Evolutionary conservation across 2,113 vertebrate genomes (phyloP).

Genomic region (Neotoma lepida): DNA sequence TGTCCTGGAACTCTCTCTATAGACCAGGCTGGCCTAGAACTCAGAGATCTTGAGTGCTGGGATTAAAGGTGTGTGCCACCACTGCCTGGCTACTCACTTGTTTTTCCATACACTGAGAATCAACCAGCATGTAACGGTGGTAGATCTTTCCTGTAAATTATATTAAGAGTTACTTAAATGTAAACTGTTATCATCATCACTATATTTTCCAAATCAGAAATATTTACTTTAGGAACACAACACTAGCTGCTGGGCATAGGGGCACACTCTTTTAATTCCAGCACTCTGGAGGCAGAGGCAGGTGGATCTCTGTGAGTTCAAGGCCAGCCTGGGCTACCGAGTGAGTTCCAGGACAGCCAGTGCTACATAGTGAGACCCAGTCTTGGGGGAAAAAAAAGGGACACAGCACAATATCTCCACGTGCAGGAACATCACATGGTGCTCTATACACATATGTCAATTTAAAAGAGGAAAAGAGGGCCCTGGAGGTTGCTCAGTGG

Average conservation of each 20-base stretch:
- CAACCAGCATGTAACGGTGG: background rate
- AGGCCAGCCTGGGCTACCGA: background rate
- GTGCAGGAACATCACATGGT: background rate
- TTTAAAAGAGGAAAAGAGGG: background rate
- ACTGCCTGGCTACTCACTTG: background rate
- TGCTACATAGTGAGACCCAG: background rate
- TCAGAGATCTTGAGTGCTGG: background rate
- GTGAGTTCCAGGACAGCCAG: background rate
- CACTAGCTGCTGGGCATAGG: background rate
- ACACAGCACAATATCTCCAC: background rate
- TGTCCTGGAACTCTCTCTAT: background rate
- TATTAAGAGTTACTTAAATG: background rate
- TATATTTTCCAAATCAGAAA: slow-evolving; percentile 12
- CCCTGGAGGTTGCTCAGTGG: background rate
- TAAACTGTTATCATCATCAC: background rate
- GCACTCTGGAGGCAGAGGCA: background rate
- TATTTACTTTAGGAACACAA: background rate
- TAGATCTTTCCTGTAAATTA: background rate
- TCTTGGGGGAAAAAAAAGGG: too few species aligned
- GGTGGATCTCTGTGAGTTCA: background rate
- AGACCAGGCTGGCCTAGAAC: background rate
- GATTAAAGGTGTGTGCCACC: background rate
- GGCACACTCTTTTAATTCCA: background rate
- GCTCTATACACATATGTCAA: background rate
- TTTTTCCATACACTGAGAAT: background rate